Base-by-base conservation (phyloP, 2,113 vertebrate genomes). In the Cryptomyrus ogoouensis region DNA sequence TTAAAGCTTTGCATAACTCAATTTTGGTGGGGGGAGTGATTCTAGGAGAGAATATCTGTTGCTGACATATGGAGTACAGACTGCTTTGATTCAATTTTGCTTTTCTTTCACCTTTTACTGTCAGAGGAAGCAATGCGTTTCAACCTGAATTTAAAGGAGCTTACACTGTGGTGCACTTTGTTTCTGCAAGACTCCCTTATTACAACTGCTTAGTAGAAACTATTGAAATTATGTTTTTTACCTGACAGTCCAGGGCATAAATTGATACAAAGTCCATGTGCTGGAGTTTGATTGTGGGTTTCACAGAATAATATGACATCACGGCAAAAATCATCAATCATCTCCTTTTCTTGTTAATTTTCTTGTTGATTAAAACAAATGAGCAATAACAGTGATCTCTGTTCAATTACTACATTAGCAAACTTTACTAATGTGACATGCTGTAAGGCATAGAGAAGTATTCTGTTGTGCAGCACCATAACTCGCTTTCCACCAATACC, bases 1-100 rank as follows among this genome's bases (percentile, higher is more conserved):
- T 94, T 93, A 94, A 92, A 93, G 90, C 87, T 91, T 93, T 89
- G 92, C 91, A 94, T 89, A 80, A 74, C 85, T 87, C 83, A 49
- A 46, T 47, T 31, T 52, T 50, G n/a, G 85, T 4, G 85, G 12
- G 47, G n/a, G 47, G 47, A 13, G 19, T 86, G 84, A 86, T 52
- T 87, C n/a, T 31, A 35, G 15, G n/a, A 88, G 52, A 58, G 27
- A 62, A 10, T 88, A n/a, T 56, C 31, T 39, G 52, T 58, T 9
- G 35, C 87, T 88, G 87, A 88, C 87, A 39, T 42, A 27, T 86
- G 49, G 31, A 31, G 6, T 88, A 39, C 9, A 42, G 31, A 39
- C 8, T 8, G 53, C 87, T 88, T 44, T 42, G 17, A 56, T 62
- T 88, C 27, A 39, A 88, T 88, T 44, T 87, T 27, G 12, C 24